Percentiles rank a stretch among this genome's conserved stretches.
These are phyloP conservation scores for Zaprionus ornatus DNA, from an alignment of 1,140 invertebrate species.

Conservation along the genomic window DNA sequence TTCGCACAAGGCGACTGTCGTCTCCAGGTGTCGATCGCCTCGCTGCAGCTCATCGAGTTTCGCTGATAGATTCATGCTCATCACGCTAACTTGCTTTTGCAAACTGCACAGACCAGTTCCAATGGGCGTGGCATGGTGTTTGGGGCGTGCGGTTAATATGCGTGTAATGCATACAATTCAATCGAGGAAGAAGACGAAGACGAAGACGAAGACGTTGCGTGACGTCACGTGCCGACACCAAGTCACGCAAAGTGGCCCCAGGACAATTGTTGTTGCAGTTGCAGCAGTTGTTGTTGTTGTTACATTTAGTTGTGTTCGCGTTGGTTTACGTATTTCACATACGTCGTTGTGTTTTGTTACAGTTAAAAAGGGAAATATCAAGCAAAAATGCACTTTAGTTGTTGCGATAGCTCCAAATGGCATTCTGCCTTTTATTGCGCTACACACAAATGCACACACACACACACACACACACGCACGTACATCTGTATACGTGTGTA, in stretches of 20 bases:
- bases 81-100: constrained; percentile 97
- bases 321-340: constrained; percentile 24
- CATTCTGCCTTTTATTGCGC: constrained; percentile 54
- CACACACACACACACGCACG: constrained; percentile 18
- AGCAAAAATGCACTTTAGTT: constrained; percentile 76
- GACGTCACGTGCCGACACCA: constrained; percentile 51
- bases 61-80: constrained; percentile 96
- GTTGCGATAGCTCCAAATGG: constrained; percentile 56
- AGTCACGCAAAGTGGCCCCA: constrained; percentile 56
- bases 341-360: constrained; percentile 35
- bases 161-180: constrained; percentile 52
- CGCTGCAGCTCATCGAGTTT: constrained; percentile 96
- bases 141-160: constrained; percentile 28
- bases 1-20: constrained; percentile 94
- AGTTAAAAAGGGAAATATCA: constrained; percentile 70
- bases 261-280: constrained; percentile 29
- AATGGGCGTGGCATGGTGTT: constrained; percentile 25
- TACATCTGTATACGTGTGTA: not conserved
- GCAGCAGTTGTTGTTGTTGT: constrained; percentile 19
- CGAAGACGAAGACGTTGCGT: constrained; percentile 38
- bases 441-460: constrained; percentile 13
- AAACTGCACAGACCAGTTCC: constrained; percentile 86
- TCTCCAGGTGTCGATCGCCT: constrained; percentile 93
- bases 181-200: constrained; percentile 32
- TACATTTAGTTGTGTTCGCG: constrained; percentile 19